Percentiles rank a stretch among this genome's conserved stretches.
Evolutionary conservation across 2,888 invertebrate genomes (phyloP).

Genomic region (Eupithecia abbreviata): DNA sequence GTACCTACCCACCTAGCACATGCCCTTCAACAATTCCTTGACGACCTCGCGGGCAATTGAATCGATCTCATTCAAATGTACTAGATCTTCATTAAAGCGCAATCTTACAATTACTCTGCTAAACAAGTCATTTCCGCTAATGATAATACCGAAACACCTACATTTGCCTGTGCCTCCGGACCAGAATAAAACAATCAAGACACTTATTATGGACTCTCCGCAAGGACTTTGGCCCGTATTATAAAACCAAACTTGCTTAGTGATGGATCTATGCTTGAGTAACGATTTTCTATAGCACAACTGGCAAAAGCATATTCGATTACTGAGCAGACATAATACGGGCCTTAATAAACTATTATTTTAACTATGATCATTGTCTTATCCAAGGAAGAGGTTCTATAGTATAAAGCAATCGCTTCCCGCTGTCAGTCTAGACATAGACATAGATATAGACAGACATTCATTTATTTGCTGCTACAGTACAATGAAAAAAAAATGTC

Average conservation of each 20-base stretch:
- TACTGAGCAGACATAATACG: no score
- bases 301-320: no score
- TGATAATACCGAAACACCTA: conserved; percentile 20
- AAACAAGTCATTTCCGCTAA: conserved; percentile 30
- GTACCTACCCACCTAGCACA: neutral
- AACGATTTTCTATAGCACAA: no score
- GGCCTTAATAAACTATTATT: neutral
- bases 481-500: no score
- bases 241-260: neutral
- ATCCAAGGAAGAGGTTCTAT: neutral
- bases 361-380: neutral
- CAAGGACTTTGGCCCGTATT: neutral
- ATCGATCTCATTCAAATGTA: conserved; percentile 11
- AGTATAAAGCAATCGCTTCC: no score
- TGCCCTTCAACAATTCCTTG: neutral
- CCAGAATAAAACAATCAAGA: conserved; percentile 6
- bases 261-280: neutral
- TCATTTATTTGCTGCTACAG: no score
- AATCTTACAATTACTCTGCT: conserved; percentile 24
- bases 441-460: no score
- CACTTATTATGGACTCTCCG: neutral
- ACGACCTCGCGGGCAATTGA: neutral
- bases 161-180: neutral
- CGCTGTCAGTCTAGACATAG: no score
- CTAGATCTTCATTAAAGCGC: conserved; percentile 17